Evolutionary conservation across 2,797 vertebrate species (phyloP), one percentile per base, ranked within the genome.

Genomic region (Malurus leucopterus): DNA sequence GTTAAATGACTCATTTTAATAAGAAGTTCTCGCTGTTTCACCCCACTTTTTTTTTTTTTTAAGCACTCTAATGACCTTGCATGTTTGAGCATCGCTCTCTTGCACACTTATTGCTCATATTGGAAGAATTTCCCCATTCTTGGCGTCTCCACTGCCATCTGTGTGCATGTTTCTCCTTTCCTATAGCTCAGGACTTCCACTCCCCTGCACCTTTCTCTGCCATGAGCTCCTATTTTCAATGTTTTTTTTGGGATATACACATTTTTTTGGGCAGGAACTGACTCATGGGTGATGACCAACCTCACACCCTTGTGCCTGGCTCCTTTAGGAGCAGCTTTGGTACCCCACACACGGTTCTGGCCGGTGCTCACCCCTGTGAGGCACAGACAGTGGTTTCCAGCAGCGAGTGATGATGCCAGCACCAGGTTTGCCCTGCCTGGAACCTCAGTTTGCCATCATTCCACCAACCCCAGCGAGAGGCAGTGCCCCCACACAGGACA

Each of bases 1-100:
- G 55, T 80, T 78, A 71, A 95, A 76, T 73, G 84, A 79, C 27
- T 38, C 36, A 46, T 92, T 90, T 90, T 73, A 75, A 87, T 84
- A 85, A 92, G 84, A 81, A 57, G 24, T 43, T 50, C 62, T 93
- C 91, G 68, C 64, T 41, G 64, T 86, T 90, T 92, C 49, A 72
- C 44, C 29, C 21, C 5, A 22, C 14, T 8, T 64, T 24, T 47
- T 29, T 64, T 24, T 47, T 29, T 54, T 73, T 46, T 49, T 16
- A 12, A 46, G 17, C 12, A 11, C 15, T 49, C 53, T 58, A 67
- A 78, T 51, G 32, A 55, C 50, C 67, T 75, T 47, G 34, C 16
- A 29, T 32, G 86, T 79, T 57, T 61, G 67, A 91, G 34, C 63
- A 77, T 59, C 9, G 2, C 5, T 4, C 8, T 59, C n/a, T 74